A percentile compares a stretch with the other conserved stretches of the same genome.
These are phyloP conservation scores for Drosophila neonasuta DNA, from an alignment of 2,888 invertebrate species.

Conservation along the genomic window DNA sequence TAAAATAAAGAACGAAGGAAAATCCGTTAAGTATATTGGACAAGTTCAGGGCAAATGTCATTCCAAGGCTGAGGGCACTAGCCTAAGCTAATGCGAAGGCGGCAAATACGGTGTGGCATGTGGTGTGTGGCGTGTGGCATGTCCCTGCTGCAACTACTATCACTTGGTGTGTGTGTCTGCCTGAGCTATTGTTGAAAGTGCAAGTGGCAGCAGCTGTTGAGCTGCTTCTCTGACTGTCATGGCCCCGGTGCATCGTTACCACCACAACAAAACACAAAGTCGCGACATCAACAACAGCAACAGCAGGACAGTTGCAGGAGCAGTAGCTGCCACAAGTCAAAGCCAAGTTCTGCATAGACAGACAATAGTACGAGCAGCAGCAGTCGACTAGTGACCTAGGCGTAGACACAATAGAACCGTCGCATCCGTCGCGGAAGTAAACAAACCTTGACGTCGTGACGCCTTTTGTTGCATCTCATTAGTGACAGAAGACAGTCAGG, in stretches of 20 bases:
- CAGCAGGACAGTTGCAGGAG: not conserved
- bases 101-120: constrained; percentile 7
- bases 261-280: constrained; percentile 17
- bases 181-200: constrained; percentile 50
- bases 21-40: constrained; percentile 34
- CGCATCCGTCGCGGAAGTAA: constrained; percentile 70
- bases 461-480: constrained; percentile 69
- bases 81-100: constrained; percentile 38
- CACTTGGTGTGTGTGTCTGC: constrained; percentile 6
- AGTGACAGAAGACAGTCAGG: constrained; percentile 36
- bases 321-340: not conserved
- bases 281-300: constrained; percentile 17
- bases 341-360: constrained; percentile 19
- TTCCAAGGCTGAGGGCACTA: constrained; percentile 32
- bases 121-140: constrained; percentile 1
- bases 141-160: not conserved
- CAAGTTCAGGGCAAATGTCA: constrained; percentile 48
- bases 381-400: constrained; percentile 44
- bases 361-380: constrained; percentile 16
- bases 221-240: constrained; percentile 40
- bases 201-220: constrained; percentile 64
- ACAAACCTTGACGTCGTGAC: constrained; percentile 69
- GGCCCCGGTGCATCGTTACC: constrained; percentile 34
- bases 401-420: constrained; percentile 58
- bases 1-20: constrained; percentile 19